These are phyloP conservation scores for Eupithecia abbreviata DNA, from an alignment of 2,888 invertebrate genomes.

Conservation along the genomic window DNA sequence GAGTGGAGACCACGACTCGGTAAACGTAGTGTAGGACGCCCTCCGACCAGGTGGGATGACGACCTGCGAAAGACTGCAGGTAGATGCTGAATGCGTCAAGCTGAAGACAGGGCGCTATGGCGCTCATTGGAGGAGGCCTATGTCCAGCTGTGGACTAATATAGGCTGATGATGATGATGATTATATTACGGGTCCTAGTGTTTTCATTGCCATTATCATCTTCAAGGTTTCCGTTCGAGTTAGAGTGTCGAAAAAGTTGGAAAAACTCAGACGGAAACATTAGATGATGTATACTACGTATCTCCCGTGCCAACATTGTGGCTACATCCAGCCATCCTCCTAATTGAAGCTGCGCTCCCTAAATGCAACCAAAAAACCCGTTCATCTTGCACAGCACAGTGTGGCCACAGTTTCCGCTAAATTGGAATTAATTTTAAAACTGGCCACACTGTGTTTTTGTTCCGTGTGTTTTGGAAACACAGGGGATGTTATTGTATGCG, in stretches of 20 bases:
- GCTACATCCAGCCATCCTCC: slow-evolving; percentile 12
- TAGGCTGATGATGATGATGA: no score
- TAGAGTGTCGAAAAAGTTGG: not conserved
- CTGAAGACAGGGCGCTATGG: no score
- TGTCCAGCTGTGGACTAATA: no score
- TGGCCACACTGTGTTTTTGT: slow-evolving; percentile 73
- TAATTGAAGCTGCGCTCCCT: slow-evolving; percentile 39
- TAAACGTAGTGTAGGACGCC: no score
- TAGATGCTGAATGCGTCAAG: no score
- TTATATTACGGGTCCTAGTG: no score
- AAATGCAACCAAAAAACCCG: slow-evolving; percentile 51
- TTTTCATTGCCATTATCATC: no score
- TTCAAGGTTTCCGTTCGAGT: no score
- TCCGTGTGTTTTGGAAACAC: slow-evolving; percentile 51
- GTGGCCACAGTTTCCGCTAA: slow-evolving; percentile 61
- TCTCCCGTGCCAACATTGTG: slow-evolving; percentile 16
- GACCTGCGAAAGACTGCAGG: no score
- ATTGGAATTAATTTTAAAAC: slow-evolving; percentile 76
- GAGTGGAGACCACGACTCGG: no score
- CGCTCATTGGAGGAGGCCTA: no score
- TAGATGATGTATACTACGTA: not conserved
- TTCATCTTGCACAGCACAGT: slow-evolving; percentile 55
- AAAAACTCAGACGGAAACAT: not conserved
- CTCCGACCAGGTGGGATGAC: no score
- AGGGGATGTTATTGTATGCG: slow-evolving; percentile 41